Base-by-base conservation (phyloP, 2,888 invertebrate species). In the Dinocampus coccinellae region DNA sequence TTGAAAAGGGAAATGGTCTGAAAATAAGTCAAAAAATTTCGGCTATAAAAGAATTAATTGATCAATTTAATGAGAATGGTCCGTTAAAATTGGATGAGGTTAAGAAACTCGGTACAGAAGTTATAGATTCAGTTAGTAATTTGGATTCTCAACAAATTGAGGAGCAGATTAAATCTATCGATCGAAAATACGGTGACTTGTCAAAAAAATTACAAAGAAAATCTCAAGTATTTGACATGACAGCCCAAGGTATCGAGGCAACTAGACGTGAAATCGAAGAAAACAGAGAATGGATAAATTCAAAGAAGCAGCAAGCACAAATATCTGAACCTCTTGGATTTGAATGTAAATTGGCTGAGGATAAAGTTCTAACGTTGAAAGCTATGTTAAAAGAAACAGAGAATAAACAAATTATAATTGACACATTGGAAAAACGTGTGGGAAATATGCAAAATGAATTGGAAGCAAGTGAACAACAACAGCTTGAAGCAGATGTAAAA, bases 111-210 rank as follows among this genome's bases (percentile, higher is more conserved):
- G 93, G 93, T 1, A 89, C 91, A 0, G 90, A 92, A 84, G 94
- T 95, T 7, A 92, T 92, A 71, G 93, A 94, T 75, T 92, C 94
- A 29, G 94, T 96, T 11, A 95, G 94, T 85, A 96, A 96, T 85
- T 89, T 96, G 76, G 97, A 97, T 84, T 93, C 94, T 0, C 96
- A 97, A 84, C 96, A 97, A 89, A 93, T 97, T 1, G 96, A 96
- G 84, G 97, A 97, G 85, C 95, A 95, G 88, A 90, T 95, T 85
- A 95, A 95, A 85, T 93, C 94, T 0, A 90, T 95, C 0, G 96
- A 97, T 83, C 91, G 96, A 76, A 91, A 95, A 74, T 94, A 95
- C 82, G 93, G 93, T 75, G 97, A 97, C 82, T 91, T 96, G 0
- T 91, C 92, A 0, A 97, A 96, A 85, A 92, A 96, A 67, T 91